phyloP scores from a whole-genome alignment of 2,888 invertebrate species.

The Pollenia angustigena region DNA sequence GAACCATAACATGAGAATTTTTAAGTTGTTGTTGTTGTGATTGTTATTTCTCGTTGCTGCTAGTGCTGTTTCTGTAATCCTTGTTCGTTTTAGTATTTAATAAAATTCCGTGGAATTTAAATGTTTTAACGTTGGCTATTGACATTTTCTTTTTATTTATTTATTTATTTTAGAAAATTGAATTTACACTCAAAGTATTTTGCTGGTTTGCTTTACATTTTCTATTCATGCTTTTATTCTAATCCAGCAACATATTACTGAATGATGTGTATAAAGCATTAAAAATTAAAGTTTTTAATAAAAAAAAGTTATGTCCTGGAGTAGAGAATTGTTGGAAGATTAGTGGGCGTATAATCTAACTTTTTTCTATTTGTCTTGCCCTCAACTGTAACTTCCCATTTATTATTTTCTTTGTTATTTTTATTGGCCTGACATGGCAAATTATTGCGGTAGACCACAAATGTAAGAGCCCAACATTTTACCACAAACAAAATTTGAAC shows the following conservation, averaged over 20 bases:
- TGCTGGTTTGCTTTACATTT: constrained; percentile 1
- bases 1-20: constrained; percentile 56
- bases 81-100: constrained; percentile 7
- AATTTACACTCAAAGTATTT: constrained; percentile 8
- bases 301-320: too few relatives aligned
- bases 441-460: constrained; percentile 50
- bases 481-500: constrained; percentile 53
- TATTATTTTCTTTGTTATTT: constrained; percentile 8
- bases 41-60: neutral
- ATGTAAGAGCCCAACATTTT: constrained; percentile 34
- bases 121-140: constrained; percentile 15
- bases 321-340: too few relatives aligned
- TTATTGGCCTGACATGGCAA: constrained; percentile 43
- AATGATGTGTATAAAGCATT: too few relatives aligned
- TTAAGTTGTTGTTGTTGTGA: neutral
- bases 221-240: neutral
- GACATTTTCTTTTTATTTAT: neutral
- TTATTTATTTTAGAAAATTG: constrained; percentile 1
- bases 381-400: neutral
- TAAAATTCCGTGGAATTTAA: constrained; percentile 34
- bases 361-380: neutral
- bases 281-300: too few relatives aligned
- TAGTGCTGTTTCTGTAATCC: constrained; percentile 3
- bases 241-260: too few relatives aligned
- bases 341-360: too few relatives aligned